Evolutionary conservation across 2,888 invertebrate species (phyloP).

Genomic region (Netelia inedita): DNA sequence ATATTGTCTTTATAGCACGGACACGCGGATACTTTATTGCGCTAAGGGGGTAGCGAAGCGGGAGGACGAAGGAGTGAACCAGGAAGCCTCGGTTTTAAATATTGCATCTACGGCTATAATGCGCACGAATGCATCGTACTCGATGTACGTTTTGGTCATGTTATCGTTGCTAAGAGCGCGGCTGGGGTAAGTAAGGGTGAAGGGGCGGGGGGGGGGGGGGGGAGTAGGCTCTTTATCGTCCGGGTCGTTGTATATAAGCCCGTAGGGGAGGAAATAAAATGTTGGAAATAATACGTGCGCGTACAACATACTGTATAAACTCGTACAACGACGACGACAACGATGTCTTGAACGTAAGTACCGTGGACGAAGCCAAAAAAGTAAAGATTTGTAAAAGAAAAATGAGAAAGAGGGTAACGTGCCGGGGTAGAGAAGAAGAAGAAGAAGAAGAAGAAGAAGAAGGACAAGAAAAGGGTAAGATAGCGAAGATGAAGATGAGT

Average conservation of each 20-base stretch:
- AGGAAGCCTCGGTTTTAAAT: conserved; percentile 28
- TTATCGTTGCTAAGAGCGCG: neutral
- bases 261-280: conserved; percentile 63
- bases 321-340: conserved; percentile 37
- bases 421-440: neutral
- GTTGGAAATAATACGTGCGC: conserved; percentile 58
- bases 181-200: too few relatives aligned
- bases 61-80: conserved; percentile 2
- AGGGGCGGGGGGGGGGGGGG: neutral
- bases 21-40: conserved; percentile 27
- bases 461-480: conserved; percentile 47
- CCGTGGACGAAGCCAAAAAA: conserved; percentile 9
- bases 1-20: conserved; percentile 55
- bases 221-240: conserved; percentile 50
- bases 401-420: neutral
- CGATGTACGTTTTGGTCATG: neutral
- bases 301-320: neutral
- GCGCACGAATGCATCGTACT: conserved; percentile 16
- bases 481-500: conserved; percentile 39
- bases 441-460: conserved; percentile 21
- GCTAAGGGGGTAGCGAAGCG: neutral
- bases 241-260: conserved; percentile 30
- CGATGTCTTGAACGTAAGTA: conserved; percentile 2
- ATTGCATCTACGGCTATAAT: neutral
- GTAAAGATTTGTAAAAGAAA: neutral